Conservation (phyloP, 2,797 vertebrate genomes). For the Onychomys torridus region DNA sequence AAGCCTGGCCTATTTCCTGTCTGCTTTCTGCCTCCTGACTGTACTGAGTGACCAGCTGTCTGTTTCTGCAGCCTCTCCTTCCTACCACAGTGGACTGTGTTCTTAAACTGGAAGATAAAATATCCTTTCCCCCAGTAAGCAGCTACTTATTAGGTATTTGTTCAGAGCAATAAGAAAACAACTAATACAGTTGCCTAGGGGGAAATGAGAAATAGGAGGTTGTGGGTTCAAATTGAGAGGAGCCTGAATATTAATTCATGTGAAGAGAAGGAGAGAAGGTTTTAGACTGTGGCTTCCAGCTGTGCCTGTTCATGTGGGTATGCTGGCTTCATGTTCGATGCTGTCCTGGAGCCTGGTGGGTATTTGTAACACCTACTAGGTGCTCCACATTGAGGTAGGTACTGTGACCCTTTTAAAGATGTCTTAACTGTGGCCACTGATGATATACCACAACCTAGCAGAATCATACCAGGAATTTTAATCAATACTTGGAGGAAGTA, state of each 20-base stretch:
- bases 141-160: neutral
- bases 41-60: neutral
- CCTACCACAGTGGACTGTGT: neutral
- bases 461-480: neutral
- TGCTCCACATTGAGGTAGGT: neutral
- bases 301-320: neutral
- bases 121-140: neutral
- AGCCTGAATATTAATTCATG: neutral
- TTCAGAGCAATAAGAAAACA: neutral
- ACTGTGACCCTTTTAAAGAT: neutral
- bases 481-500: neutral
- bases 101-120: neutral
- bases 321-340: neutral
- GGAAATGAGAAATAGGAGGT: neutral
- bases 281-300: neutral
- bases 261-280: neutral
- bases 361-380: neutral
- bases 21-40: neutral
- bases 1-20: neutral
- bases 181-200: neutral
- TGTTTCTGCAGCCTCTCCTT: neutral
- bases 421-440: neutral
- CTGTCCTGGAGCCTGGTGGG: neutral
- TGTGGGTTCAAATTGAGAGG: neutral
- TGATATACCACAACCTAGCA: neutral